Evolutionary conservation across 2,797 vertebrate species (phyloP).

Genomic region (Etheostoma nigrum): DNA sequence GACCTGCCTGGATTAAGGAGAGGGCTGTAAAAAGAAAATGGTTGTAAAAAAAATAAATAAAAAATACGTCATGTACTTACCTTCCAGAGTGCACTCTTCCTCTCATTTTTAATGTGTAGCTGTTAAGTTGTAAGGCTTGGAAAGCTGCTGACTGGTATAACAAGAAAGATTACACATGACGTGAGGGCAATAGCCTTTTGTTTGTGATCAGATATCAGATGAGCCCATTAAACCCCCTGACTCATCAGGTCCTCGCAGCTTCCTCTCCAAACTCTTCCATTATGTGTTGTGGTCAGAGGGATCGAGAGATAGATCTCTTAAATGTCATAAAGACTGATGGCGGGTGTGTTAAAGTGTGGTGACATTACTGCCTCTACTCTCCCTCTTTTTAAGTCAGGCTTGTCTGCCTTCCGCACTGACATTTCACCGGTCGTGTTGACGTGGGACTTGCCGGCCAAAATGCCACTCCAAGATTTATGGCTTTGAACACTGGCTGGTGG

Average conservation of each 20-base stretch:
- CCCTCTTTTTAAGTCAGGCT: conserved; percentile 77
- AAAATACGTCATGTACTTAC: conserved; percentile 32
- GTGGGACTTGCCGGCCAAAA: conserved; percentile 74
- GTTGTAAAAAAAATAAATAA: conserved; percentile 45
- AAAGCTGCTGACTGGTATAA: conserved; percentile 41
- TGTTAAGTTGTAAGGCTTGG: conserved; percentile 2
- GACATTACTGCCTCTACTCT: conserved; percentile 81
- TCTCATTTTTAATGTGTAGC: conserved; percentile 18
- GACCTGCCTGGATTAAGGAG: conserved; percentile 23
- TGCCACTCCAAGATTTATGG: conserved; percentile 81
- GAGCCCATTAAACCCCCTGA: conserved; percentile 40
- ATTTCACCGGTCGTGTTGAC: conserved; percentile 80
- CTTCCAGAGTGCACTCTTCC: neutral
- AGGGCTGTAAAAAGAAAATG: conserved; percentile 30
- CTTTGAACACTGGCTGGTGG: conserved; percentile 73
- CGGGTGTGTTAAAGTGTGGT: conserved; percentile 77
- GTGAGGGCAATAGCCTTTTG: conserved; percentile 30
- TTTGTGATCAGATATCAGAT: conserved; percentile 61
- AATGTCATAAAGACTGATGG: conserved; percentile 83
- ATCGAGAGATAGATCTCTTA: conserved; percentile 70
- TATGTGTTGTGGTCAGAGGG: conserved; percentile 48
- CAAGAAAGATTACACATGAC: conserved; percentile 24
- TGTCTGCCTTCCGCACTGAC: conserved; percentile 79
- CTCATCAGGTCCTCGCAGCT: conserved; percentile 38
- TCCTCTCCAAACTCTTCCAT: conserved; percentile 50